Percentiles rank a stretch among this genome's conserved stretches.
phyloP scores from a whole-genome alignment of 2,113 vertebrate genomes.

The Ammodytes marinus region DNA sequence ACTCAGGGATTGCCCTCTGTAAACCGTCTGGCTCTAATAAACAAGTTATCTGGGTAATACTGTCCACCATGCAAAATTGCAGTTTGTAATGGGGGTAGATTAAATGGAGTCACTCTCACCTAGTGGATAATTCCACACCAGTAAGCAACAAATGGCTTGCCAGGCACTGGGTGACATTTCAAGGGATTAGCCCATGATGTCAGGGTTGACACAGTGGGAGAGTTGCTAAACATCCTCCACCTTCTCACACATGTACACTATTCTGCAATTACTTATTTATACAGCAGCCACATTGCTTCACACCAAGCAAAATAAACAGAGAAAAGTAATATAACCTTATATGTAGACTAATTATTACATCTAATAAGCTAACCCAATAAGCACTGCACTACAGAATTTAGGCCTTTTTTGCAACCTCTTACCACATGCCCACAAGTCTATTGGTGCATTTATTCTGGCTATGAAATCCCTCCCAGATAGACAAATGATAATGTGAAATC shows the following conservation, averaged over 20 bases:
- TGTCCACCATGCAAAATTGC: constrained; percentile 75
- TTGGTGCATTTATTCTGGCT: not conserved
- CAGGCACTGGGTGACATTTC: constrained; percentile 76
- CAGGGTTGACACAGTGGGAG: constrained; percentile 60
- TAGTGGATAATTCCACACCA: constrained; percentile 78
- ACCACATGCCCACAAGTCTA: not conserved
- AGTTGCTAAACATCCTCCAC: constrained; percentile 36
- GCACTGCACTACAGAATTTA: not conserved
- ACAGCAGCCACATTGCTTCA: not conserved
- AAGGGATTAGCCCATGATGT: constrained; percentile 73
- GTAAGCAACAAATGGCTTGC: constrained; percentile 78
- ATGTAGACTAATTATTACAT: not conserved
- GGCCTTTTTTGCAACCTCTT: not conserved
- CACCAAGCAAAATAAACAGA: not conserved
- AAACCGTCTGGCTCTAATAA: constrained; percentile 65
- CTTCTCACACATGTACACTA: not conserved
- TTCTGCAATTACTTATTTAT: not conserved
- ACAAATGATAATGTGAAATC: constrained; percentile 41
- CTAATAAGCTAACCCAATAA: not conserved
- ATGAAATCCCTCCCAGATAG: constrained; percentile 5
- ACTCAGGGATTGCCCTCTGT: constrained; percentile 53
- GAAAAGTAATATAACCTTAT: not conserved
- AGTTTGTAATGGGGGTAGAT: constrained; percentile 77
- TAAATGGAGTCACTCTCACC: constrained; percentile 80
- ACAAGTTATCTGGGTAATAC: constrained; percentile 71